These are phyloP conservation scores for Drosophila setosimentum DNA, from an alignment of 2,888 invertebrate genomes.

Conservation along the genomic window DNA sequence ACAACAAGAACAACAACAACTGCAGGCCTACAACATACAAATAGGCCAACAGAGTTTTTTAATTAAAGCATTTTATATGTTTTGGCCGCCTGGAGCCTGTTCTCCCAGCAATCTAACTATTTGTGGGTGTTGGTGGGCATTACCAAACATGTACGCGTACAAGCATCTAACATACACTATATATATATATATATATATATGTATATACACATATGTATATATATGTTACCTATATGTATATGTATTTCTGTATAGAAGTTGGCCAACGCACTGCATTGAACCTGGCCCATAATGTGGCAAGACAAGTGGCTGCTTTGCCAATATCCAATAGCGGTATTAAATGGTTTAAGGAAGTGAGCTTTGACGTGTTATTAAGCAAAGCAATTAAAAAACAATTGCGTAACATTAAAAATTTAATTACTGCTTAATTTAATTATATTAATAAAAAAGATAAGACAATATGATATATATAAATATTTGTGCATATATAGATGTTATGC, in stretches of 20 bases:
- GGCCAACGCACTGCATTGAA: slow-evolving; percentile 52
- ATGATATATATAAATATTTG: not conserved
- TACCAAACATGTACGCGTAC: slow-evolving; percentile 37
- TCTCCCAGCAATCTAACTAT: slow-evolving; percentile 34
- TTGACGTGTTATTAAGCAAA: not conserved
- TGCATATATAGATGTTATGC: not conserved
- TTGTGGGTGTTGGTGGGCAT: slow-evolving; percentile 59
- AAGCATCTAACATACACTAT: slow-evolving; percentile 14
- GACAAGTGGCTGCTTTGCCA: slow-evolving; percentile 38
- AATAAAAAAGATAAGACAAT: not conserved
- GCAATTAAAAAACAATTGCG: not conserved
- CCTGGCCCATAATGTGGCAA: slow-evolving; percentile 30
- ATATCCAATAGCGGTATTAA: slow-evolving; percentile 12
- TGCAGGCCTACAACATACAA: slow-evolving; percentile 41
- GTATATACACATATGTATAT: not conserved
- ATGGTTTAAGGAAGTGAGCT: not conserved
- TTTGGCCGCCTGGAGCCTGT: slow-evolving; percentile 37
- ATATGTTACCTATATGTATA: slow-evolving; percentile 6
- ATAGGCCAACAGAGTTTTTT: slow-evolving; percentile 77
- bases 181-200: not conserved
- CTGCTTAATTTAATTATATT: not conserved
- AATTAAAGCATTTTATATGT: slow-evolving; percentile 76
- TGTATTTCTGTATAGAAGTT: slow-evolving; percentile 32
- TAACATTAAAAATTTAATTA: not conserved
- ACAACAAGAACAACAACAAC: slow-evolving; percentile 9